Conservation (phyloP, 1,140 invertebrate genomes). For the Asobara japonica region DNA sequence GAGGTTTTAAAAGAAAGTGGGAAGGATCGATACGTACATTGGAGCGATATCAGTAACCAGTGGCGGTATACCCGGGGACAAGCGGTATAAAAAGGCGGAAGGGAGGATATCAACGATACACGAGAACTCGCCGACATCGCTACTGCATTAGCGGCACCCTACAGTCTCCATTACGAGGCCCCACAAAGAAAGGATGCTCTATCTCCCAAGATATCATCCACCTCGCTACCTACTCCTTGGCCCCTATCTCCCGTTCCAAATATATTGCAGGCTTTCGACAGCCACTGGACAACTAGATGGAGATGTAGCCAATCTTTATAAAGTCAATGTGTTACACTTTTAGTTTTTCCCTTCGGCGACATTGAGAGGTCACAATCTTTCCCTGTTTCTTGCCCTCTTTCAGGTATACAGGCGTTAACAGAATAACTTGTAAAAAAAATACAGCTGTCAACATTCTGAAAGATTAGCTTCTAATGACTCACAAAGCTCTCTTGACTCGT, state of each 20-base stretch:
- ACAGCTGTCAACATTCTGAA: constrained; percentile 29
- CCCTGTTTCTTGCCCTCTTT: not conserved
- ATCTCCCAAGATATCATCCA: constrained; percentile 38
- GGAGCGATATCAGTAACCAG: constrained; percentile 30
- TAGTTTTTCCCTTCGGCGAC: no score
- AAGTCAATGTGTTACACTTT: constrained; percentile 27
- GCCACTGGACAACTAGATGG: constrained; percentile 50
- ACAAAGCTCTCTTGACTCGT: constrained; percentile 54
- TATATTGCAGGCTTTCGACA: constrained; percentile 37
- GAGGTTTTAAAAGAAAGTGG: constrained; percentile 23
- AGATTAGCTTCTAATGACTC: not conserved
- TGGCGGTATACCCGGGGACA: constrained; percentile 16
- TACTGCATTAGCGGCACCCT: constrained; percentile 45
- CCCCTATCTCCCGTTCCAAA: constrained; percentile 32
- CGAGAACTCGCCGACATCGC: constrained; percentile 40
- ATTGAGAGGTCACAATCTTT: no score
- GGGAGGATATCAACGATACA: constrained; percentile 35
- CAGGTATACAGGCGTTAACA: not conserved
- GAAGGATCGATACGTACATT: constrained; percentile 8
- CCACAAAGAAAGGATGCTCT: constrained; percentile 17
- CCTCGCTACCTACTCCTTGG: constrained; percentile 18
- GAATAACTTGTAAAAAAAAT: not conserved
- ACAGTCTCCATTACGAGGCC: constrained; percentile 42
- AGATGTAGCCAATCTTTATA: constrained; percentile 59
- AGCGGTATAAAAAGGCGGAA: constrained; percentile 29